Evolutionary conservation across 2,888 invertebrate genomes (phyloP).

Genomic region (Anthrax anthrax): DNA sequence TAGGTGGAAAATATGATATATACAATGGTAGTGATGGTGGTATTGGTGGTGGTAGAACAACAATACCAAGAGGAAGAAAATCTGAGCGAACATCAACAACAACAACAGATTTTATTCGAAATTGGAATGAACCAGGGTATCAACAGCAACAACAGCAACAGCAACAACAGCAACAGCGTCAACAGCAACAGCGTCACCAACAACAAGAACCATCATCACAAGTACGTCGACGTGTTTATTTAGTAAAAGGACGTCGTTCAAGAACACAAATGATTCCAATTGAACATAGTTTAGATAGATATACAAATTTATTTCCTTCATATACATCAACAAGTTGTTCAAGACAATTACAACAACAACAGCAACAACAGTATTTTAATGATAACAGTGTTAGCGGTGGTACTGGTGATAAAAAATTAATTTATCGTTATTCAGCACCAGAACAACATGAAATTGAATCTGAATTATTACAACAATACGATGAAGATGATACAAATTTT

Average conservation of each 20-base stretch:
- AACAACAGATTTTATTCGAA: no score
- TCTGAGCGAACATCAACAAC: no score
- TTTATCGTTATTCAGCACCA: neutral
- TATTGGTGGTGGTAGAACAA: neutral
- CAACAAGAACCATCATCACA: slow-evolving; percentile 1
- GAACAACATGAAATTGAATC: neutral
- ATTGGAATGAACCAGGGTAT: neutral
- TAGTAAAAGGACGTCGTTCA: neutral
- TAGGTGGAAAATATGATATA: neutral
- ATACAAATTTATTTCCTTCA: neutral
- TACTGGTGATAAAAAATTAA: neutral
- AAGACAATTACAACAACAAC: neutral
- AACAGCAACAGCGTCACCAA: neutral
- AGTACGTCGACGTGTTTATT: neutral
- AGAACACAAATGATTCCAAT: neutral
- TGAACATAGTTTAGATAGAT: neutral
- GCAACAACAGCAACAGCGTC: neutral
- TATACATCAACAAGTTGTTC: no score
- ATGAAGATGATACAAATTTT: neutral
- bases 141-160: neutral
- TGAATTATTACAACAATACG: neutral
- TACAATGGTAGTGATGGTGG: neutral
- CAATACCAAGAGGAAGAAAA: neutral
- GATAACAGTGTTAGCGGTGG: neutral
- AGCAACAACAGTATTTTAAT: no score